Evolutionary conservation across 2,113 vertebrate genomes (phyloP), one percentile per base, ranked within the genome.

Genomic region (Nothoprocta perdicaria): DNA sequence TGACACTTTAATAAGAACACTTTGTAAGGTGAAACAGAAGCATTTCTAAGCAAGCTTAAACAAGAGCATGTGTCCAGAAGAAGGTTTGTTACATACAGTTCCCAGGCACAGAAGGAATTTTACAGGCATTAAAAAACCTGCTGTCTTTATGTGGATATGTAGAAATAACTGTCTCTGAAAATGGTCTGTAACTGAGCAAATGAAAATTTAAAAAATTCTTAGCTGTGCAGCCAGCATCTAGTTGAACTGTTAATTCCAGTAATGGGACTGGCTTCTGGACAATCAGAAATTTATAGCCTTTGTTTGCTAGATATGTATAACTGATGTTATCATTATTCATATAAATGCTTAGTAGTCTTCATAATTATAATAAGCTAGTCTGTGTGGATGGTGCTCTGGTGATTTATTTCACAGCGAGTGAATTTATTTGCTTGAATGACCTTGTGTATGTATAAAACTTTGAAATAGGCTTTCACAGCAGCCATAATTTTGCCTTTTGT

Each of bases 401-500:
- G 55, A 71, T 73, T 86, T 80, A 45, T 57, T 80, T 90, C 62
- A 78, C 57, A 82, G 65, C 23, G 13, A 66, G 27, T 93, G 50
- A 71, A 71, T 90, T 71, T 88, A 40, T 86, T 66, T 86, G 41
- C 43, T 73, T 84, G 66, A 86, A 77, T 94, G 73, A 74, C 66
- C 72, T 58, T 66, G 61, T 77, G 21, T 88, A 15, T 8, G 1
- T 77, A 3, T 88, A 81, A 48, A 80, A 60, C 41, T 80, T 80
- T 29, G 53, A 33, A 43, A 14, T 41, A 79, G 41, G 18, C 41
- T 81, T 9, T 84, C 35, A 27, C 33, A 75, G 81, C 52, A 75
- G 52, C 46, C 13, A 3, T 72, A 21, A 6, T 81, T 80, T 77
- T 86, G 14, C 45, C 5, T 73, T 88, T 35, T 77, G 45, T 86